Percentiles rank a stretch among this genome's conserved stretches.
These are phyloP conservation scores for Brenthis ino DNA, from an alignment of 2,888 invertebrate genomes.

Conservation along the genomic window DNA sequence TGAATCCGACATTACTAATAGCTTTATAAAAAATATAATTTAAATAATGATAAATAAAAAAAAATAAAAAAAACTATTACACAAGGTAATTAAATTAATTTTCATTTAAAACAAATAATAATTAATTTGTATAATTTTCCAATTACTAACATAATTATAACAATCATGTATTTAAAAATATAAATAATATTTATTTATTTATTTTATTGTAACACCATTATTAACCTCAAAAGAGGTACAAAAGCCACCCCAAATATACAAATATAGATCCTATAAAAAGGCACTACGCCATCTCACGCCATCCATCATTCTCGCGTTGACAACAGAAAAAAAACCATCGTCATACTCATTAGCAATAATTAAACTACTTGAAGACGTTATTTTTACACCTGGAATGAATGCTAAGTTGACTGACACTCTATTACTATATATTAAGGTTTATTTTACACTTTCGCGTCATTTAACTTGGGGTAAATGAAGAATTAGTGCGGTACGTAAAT, in stretches of 20 bases:
- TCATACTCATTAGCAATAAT: conserved; percentile 60
- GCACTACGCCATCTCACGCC: conserved; percentile 36
- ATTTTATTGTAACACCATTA: conserved; percentile 9
- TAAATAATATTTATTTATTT: neutral
- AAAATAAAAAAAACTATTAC: no score
- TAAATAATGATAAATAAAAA: no score
- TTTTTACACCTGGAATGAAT: conserved; percentile 26
- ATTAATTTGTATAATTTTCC: no score
- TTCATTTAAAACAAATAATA: no score
- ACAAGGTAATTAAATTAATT: no score
- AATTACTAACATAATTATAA: no score
- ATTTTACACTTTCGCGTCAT: neutral
- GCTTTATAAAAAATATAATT: no score
- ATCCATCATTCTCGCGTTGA: conserved; percentile 53
- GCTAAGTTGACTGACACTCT: neutral
- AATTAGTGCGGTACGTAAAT: no score
- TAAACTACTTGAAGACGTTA: conserved; percentile 49
- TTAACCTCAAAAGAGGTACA: neutral
- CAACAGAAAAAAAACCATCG: conserved; percentile 48
- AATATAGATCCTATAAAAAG: conserved; percentile 32
- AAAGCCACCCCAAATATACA: conserved; percentile 3
- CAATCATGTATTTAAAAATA: no score
- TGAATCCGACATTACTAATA: no score
- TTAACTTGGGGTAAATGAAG: no score
- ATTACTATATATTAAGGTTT: neutral